Percentiles rank a stretch among this genome's conserved stretches.
Conservation (phyloP, 2,797 vertebrate species). For the Cichlasoma orientale region DNA sequence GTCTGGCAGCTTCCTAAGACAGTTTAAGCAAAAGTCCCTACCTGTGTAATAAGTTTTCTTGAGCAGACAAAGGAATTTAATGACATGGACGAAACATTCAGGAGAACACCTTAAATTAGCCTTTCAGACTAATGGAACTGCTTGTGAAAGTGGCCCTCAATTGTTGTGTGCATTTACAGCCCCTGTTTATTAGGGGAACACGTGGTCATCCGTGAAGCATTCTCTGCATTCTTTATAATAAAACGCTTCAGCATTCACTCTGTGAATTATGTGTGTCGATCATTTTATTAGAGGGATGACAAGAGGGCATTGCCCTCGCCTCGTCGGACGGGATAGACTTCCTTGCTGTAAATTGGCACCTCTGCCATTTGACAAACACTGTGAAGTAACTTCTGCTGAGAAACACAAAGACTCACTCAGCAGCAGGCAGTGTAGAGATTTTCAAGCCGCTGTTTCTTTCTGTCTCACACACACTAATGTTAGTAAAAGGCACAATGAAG, state of each 20-base stretch:
- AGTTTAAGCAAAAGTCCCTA: constrained; percentile 4
- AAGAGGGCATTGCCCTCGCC: constrained; percentile 27
- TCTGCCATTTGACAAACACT: constrained; percentile 49
- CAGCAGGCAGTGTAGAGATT: background rate
- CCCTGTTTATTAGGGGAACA: constrained; percentile 52
- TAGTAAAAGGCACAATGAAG: constrained; percentile 10
- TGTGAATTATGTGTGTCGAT: constrained; percentile 35
- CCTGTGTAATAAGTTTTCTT: constrained; percentile 23
- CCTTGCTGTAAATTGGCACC: constrained; percentile 49
- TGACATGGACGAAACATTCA: background rate
- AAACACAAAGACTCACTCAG: constrained; percentile 23
- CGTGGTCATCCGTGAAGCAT: constrained; percentile 46
- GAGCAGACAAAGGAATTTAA: background rate
- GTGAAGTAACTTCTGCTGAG: constrained; percentile 24
- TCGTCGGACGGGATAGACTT: constrained; percentile 44
- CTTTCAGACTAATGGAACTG: constrained; percentile 32
- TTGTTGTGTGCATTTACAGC: constrained; percentile 42
- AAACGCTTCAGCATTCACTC: constrained; percentile 68
- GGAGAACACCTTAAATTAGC: constrained; percentile 12
- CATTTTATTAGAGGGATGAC: constrained; percentile 59
- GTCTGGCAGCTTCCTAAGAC: constrained; percentile 29
- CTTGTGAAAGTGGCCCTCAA: constrained; percentile 28
- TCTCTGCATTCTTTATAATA: constrained; percentile 77
- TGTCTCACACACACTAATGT: background rate
- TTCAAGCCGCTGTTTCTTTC: background rate